A percentile compares a stretch with the other conserved stretches of the same genome.
Conservation (phyloP, 1,140 invertebrate species). For the Pararge aegeria region DNA sequence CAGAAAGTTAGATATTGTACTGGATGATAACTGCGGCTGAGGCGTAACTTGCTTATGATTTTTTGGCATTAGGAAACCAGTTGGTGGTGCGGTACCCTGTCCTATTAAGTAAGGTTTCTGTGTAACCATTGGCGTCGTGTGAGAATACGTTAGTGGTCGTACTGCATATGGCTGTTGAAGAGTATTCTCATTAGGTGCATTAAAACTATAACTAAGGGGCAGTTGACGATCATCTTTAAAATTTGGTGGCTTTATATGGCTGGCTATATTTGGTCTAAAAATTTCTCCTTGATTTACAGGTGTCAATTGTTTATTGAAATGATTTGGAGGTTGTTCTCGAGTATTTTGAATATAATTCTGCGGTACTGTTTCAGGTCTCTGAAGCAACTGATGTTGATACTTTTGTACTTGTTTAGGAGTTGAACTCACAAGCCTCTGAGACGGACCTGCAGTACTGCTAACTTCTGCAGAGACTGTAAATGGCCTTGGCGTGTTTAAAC, state of each 20-base stretch:
- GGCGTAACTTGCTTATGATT: conserved; percentile 41
- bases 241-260: conserved; percentile 62
- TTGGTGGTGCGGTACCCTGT: conserved; percentile 41
- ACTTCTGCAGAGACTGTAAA: conserved; percentile 52
- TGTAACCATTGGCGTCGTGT: conserved; percentile 36
- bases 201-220: conserved; percentile 60
- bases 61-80: conserved; percentile 44
- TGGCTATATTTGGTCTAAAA: conserved; percentile 47
- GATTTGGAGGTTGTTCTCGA: neutral
- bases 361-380: conserved; percentile 25
- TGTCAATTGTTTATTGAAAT: neutral
- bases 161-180: conserved; percentile 22
- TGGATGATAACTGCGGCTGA: conserved; percentile 35
- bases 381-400: conserved; percentile 32
- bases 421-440: conserved; percentile 28
- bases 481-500: conserved; percentile 71
- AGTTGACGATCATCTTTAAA: conserved; percentile 66
- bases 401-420: conserved; percentile 34
- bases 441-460: conserved; percentile 18
- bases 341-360: conserved; percentile 12
- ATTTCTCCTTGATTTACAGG: conserved; percentile 38
- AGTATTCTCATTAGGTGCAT: conserved; percentile 33
- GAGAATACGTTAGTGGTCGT: conserved; percentile 23
- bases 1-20: conserved; percentile 46
- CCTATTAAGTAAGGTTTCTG: conserved; percentile 46